Evolutionary conservation across 2,888 invertebrate species (phyloP), one percentile per base, ranked within the genome.

Genomic region (Metalampra italica): DNA sequence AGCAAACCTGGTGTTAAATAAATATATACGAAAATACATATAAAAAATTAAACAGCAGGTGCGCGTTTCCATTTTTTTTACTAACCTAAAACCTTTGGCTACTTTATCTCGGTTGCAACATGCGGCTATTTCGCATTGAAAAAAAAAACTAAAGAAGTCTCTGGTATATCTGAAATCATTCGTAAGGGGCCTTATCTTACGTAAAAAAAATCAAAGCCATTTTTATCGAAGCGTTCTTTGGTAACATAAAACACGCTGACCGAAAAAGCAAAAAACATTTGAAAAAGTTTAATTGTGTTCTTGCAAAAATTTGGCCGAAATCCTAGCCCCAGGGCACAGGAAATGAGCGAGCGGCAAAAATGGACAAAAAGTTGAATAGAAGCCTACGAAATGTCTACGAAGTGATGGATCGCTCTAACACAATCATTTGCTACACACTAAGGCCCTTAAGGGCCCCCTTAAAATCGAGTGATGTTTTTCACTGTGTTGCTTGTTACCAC

Each of bases 361-460:
- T 36, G 1, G 2, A 36, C 36, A 36, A 36, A 36, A 85, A 81
- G 61, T 66, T 72, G 71, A 78, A 83, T 78, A 78, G 78, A 82
- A 77, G 66, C 76, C 80, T 78, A 78, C 74, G 68, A 78, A 79
- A 78, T 71, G 79, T 84, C 82, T 78, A 71, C 68, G 64, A 71
- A 71, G 79, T 89, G 89, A 89, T 88, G 82, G 84, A 88, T 89
- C 74, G 79, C 74, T 75, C 77, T 82, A 84, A 87, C 82, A 86
- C 81, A 88, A 88, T 85, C 75, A 84, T 80, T 82, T 71, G 68
- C 71, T 77, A 75, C 71, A 75, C 77, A 72, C 72, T 66, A 72
- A 75, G 74, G 75, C 82, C 76, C 77, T 82, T 81, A 84, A 86
- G 83, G 80, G 86, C 84, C 83, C 84, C 84, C 84, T 81, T 80